Percentiles rank a stretch among this genome's conserved stretches.
Evolutionary conservation across 2,888 invertebrate genomes (phyloP).

Genomic region (Antheraea assamensis): DNA sequence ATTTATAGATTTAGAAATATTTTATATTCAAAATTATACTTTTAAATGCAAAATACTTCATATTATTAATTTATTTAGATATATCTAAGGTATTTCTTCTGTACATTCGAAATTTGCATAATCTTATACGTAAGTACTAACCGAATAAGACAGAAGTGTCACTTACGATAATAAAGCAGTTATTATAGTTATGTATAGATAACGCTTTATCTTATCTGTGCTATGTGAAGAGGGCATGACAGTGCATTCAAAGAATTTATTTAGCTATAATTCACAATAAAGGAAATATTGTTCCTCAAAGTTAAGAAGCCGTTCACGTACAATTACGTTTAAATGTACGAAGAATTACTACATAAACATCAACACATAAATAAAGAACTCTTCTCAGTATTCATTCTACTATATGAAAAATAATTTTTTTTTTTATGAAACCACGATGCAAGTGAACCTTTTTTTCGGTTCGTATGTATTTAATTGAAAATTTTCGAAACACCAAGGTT

Average conservation of each 20-base stretch:
- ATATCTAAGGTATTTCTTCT: not conserved
- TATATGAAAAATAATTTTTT: too few species aligned
- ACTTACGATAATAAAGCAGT: not conserved
- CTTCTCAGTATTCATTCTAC: not conserved
- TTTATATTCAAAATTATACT: too few species aligned
- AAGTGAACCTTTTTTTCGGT: too few species aligned
- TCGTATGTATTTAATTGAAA: too few species aligned
- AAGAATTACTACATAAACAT: not conserved
- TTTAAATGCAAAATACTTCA: too few species aligned
- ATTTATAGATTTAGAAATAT: too few species aligned
- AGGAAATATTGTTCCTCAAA: slow-evolving; percentile 5
- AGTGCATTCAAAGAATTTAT: slow-evolving; percentile 10
- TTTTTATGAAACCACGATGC: too few species aligned
- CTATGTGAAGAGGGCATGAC: not conserved
- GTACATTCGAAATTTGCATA: not conserved
- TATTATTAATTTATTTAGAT: too few species aligned
- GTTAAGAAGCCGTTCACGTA: not conserved
- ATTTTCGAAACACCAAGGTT: too few species aligned
- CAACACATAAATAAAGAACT: not conserved
- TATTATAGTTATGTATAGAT: slow-evolving; percentile 7
- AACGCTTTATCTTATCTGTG: slow-evolving; percentile 6
- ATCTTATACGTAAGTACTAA: not conserved
- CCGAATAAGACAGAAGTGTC: slow-evolving; percentile 5
- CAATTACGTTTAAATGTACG: not conserved
- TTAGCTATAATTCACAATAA: slow-evolving; percentile 1